Evolutionary conservation across 2,888 invertebrate species (phyloP).

Genomic region (Corbicula japonica): DNA sequence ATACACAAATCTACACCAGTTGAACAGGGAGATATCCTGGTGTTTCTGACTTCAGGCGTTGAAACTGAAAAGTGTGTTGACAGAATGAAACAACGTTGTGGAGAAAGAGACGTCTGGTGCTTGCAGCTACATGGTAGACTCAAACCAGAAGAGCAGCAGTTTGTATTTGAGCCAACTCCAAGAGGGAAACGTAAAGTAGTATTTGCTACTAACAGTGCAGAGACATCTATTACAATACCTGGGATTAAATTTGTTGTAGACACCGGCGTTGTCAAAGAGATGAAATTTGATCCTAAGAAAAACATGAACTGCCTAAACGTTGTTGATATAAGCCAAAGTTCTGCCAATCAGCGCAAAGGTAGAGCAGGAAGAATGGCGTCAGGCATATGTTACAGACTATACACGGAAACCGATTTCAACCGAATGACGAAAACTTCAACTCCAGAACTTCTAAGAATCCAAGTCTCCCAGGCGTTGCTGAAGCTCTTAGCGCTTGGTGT

Average conservation of each 20-base stretch:
- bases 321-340: no score
- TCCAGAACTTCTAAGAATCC: constrained; percentile 85
- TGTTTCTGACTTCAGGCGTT: constrained; percentile 85
- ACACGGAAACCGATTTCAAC: constrained; percentile 79
- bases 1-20: constrained; percentile 75
- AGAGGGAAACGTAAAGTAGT: constrained; percentile 83
- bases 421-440: constrained; percentile 75
- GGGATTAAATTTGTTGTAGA: no score
- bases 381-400: constrained; percentile 86
- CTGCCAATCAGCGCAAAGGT: no score
- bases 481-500: constrained; percentile 83
- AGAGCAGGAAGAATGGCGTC: constrained; percentile 85
- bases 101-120: constrained; percentile 63
- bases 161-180: constrained; percentile 78
- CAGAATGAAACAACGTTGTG: constrained; percentile 50
- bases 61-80: constrained; percentile 83
- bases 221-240: no score
- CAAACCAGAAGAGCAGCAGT: constrained; percentile 82
- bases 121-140: constrained; percentile 83
- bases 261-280: no score
- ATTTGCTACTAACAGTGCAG: constrained; percentile 87
- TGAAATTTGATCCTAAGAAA: no score
- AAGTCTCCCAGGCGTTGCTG: constrained; percentile 81
- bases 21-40: constrained; percentile 84
- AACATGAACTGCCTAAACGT: no score